Evolutionary conservation across 2,113 vertebrate species (phyloP).

Genomic region (Megaceryle torquata): DNA sequence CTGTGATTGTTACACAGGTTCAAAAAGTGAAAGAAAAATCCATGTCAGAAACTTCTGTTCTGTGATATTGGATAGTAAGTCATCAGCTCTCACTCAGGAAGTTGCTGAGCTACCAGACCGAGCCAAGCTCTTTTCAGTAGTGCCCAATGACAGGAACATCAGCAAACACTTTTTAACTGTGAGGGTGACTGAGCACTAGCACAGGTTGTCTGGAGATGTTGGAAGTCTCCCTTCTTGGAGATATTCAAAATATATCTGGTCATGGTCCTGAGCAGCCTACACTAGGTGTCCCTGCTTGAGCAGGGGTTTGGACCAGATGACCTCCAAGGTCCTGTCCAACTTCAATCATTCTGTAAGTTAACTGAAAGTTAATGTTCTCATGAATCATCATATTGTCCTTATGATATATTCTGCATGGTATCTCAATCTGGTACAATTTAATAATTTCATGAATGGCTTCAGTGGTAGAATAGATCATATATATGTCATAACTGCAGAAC

Average conservation of each 20-base stretch:
- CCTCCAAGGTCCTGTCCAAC: not conserved
- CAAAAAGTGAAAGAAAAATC: no score
- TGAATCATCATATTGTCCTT: not conserved
- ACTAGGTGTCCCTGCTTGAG: not conserved
- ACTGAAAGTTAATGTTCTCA: not conserved
- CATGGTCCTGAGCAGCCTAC: not conserved
- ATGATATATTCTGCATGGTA: not conserved
- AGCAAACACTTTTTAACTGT: not conserved
- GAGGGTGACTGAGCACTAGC: not conserved
- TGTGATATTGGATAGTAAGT: no score
- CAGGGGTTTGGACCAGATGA: not conserved
- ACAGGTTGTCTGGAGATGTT: not conserved
- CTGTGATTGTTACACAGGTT: no score
- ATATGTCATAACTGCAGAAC: not conserved
- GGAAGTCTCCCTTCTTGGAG: not conserved
- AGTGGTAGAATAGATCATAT: not conserved
- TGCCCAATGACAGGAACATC: not conserved
- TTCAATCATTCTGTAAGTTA: not conserved
- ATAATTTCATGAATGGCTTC: not conserved
- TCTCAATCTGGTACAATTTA: not conserved
- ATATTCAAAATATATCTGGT: not conserved
- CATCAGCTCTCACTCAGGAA: not conserved
- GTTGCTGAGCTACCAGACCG: not conserved
- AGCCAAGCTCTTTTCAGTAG: not conserved
- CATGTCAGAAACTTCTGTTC: no score